A percentile compares a stretch with the other conserved stretches of the same genome.
phyloP scores from a whole-genome alignment of 2,797 vertebrate genomes.

The Crax fasciolata region DNA sequence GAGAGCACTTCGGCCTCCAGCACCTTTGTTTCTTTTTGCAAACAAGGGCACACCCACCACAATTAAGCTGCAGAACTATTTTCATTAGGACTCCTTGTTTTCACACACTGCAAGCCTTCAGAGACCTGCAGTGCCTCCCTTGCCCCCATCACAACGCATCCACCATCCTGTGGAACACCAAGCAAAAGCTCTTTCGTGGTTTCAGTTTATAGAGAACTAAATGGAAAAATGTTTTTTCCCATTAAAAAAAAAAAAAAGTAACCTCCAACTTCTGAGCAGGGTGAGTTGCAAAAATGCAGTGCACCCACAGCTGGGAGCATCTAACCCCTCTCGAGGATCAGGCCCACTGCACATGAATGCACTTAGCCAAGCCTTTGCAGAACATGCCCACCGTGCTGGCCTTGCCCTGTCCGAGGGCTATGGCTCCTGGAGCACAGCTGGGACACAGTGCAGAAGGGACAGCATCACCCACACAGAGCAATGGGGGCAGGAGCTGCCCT shows the following conservation, averaged over 20 bases:
- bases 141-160: background rate
- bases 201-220: conserved; percentile 28
- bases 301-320: conserved; percentile 13
- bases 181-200: background rate
- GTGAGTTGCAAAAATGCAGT: conserved; percentile 41
- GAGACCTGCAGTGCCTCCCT: background rate
- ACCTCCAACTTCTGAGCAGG: conserved; percentile 35
- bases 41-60: conserved; percentile 65
- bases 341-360: conserved; percentile 23
- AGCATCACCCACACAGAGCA: background rate
- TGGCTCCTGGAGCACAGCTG: background rate
- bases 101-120: conserved; percentile 2
- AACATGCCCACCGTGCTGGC: background rate
- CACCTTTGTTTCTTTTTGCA: conserved; percentile 49
- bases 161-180: background rate
- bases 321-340: conserved; percentile 2
- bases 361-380: conserved; percentile 64
- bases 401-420: conserved; percentile 1
- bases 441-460: background rate
- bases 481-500: background rate
- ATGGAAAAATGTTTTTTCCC: conserved; percentile 6
- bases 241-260: background rate
- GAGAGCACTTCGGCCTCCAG: conserved; percentile 52
- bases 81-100: conserved; percentile 52
- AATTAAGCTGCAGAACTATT: conserved; percentile 59